Evolutionary conservation across 2,797 vertebrate species (phyloP).

Genomic region (Aulostomus chinensis): DNA sequence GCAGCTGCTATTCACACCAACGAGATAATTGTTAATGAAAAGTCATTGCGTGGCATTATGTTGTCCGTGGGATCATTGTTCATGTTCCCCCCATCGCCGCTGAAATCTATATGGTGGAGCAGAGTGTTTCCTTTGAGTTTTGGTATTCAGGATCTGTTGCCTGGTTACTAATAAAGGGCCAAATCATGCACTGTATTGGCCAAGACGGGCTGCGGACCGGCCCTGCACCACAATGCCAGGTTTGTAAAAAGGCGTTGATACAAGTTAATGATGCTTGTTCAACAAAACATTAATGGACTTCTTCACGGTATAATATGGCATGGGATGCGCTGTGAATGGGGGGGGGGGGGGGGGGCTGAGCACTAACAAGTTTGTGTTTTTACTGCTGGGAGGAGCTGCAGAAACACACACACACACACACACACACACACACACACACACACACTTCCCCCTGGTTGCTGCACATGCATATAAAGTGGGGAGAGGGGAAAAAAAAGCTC

Average conservation of each 20-base stretch:
- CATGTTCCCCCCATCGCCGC: slow-evolving; percentile 92
- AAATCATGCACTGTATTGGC: slow-evolving; percentile 95
- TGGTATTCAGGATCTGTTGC: slow-evolving; percentile 99
- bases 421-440: slow-evolving; percentile 6
- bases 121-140: slow-evolving; percentile 99
- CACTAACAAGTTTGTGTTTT: slow-evolving; percentile 75
- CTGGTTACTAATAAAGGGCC: slow-evolving; percentile 97
- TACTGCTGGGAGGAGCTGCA: slow-evolving; percentile 60
- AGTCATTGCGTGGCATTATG: slow-evolving; percentile 99
- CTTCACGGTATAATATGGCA: slow-evolving; percentile 95
- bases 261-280: slow-evolving; percentile 97
- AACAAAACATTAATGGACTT: slow-evolving; percentile 98
- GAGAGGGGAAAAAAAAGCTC: not conserved
- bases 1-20: slow-evolving; percentile 99
- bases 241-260: slow-evolving; percentile 96
- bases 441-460: too few relatives aligned
- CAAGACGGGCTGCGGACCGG: slow-evolving; percentile 94
- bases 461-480: too few relatives aligned
- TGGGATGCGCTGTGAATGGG: slow-evolving; percentile 71
- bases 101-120: slow-evolving; percentile 96
- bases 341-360: slow-evolving; percentile 36
- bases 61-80: slow-evolving; percentile 98
- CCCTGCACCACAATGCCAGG: slow-evolving; percentile 92
- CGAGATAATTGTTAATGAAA: slow-evolving; percentile 99
- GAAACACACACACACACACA: slow-evolving; percentile 11